phyloP scores from a whole-genome alignment of 2,888 invertebrate genomes.

The Xestia ashworthii region DNA sequence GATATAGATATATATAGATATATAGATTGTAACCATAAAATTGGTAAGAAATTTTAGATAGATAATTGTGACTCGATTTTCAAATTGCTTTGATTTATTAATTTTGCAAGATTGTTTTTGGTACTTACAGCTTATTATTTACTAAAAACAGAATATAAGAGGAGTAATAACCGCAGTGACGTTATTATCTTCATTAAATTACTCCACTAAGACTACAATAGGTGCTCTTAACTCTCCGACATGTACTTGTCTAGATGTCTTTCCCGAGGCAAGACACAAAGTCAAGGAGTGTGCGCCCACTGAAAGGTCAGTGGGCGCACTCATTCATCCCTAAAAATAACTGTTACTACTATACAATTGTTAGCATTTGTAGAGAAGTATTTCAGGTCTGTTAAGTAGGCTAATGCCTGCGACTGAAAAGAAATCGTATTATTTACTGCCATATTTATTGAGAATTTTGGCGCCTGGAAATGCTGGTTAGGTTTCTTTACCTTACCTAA shows the following conservation, averaged over 20 bases:
- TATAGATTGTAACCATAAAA: too few relatives aligned
- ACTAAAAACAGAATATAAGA: too few relatives aligned
- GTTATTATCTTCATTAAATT: slow-evolving; percentile 11
- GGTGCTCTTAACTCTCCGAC: slow-evolving; percentile 14
- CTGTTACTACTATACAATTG: slow-evolving; percentile 3
- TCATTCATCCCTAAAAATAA: slow-evolving; percentile 40
- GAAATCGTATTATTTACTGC: not conserved
- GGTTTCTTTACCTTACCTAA: not conserved
- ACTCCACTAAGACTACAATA: slow-evolving; percentile 19
- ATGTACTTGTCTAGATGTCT: slow-evolving; percentile 36
- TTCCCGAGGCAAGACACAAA: slow-evolving; percentile 30
- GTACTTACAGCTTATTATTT: not conserved
- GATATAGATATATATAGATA: too few relatives aligned
- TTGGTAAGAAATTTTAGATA: too few relatives aligned
- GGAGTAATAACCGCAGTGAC: not conserved
- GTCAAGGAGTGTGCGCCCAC: slow-evolving; percentile 36
- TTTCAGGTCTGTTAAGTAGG: not conserved
- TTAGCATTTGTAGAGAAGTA: not conserved
- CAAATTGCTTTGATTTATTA: not conserved
- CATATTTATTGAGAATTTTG: not conserved
- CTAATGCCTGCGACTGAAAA: not conserved
- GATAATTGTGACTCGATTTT: not conserved
- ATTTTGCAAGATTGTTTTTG: not conserved
- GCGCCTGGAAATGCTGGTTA: not conserved
- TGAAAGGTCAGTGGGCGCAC: slow-evolving; percentile 11